Evolutionary conservation across 2,797 vertebrate genomes (phyloP), one percentile per base, ranked within the genome.

Genomic region (Scolopax rusticola): DNA sequence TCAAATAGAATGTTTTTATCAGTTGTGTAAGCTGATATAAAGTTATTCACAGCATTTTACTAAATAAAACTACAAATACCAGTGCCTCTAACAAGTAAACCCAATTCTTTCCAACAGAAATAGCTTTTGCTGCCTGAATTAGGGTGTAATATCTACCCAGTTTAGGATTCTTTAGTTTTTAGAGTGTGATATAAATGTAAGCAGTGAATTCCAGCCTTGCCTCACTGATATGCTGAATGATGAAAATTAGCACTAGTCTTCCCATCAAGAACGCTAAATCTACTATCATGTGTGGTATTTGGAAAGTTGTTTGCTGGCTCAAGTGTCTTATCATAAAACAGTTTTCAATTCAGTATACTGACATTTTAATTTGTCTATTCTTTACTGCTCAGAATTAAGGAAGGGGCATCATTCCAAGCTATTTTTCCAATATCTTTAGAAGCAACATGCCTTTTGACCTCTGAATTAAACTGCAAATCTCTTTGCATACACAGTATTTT

Each of bases 361-460:
- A 90, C 96, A 94, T 82, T 96, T 96, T 96, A 90, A 95, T 92
- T 94, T 93, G 24, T 89, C 88, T 89, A 36, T 84, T 95, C 61
- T 91, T 90, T 95, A 91, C 56, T 71, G 71, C 63, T 89, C 53
- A 93, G 69, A 95, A 95, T 90, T 95, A 96, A 95, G 80, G 48
- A 87, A 96, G 36, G 23, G 89, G 88, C 84, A 92, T 77, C 7
- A 84, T 89, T 96, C 92, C 95, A 96, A 96, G 69, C 48, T 93
- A 63, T 89, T 95, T 70, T 60, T 82, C 56, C 76, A 89, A 57
- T 86, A 84, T 86, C 33, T 95, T 96, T 92, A 85, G 87, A 96
- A 95, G 82, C 92, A 90, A 92, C 48, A 70, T 84, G 68, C 48
- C 70, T 96, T 96, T 96, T 97, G 93, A 97, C 95, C 93, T 95